Conservation (phyloP, 2,888 invertebrate species). For the Pheosia tremula region DNA sequence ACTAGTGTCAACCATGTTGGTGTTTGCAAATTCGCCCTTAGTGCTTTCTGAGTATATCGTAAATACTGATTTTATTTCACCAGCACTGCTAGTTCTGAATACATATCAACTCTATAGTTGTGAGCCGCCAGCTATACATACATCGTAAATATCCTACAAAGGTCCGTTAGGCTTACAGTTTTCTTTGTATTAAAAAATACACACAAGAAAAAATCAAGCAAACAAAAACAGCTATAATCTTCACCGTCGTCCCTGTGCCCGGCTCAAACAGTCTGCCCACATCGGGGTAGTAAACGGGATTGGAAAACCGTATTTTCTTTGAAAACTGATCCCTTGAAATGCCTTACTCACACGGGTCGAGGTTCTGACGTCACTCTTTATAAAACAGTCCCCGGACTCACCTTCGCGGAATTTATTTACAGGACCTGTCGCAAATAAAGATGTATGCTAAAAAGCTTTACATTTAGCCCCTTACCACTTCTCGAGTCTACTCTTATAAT, state of each 20-base stretch:
- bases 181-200: constrained; percentile 29
- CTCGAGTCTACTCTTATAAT: not conserved
- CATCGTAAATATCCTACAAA: constrained; percentile 21
- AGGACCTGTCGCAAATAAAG: not conserved
- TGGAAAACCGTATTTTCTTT: constrained; percentile 63
- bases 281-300: constrained; percentile 50
- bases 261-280: constrained; percentile 44
- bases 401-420: constrained; percentile 3
- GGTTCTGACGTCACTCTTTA: constrained; percentile 44
- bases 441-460: constrained; percentile 32
- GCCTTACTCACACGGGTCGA: constrained; percentile 47
- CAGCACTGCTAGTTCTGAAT: too few species aligned
- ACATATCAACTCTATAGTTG: not conserved
- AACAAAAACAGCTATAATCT: constrained; percentile 50
- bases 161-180: constrained; percentile 21
- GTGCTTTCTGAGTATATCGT: too few species aligned
- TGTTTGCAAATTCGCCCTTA: too few species aligned
- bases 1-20: too few species aligned
- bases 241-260: constrained; percentile 40
- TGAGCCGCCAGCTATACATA: not conserved
- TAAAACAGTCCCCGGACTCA: constrained; percentile 24
- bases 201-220: constrained; percentile 32
- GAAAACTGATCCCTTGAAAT: constrained; percentile 61
- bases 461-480: not conserved
- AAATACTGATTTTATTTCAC: too few species aligned